Conservation (phyloP, 2,797 vertebrate species). For the Lophotriccus pileatus region DNA sequence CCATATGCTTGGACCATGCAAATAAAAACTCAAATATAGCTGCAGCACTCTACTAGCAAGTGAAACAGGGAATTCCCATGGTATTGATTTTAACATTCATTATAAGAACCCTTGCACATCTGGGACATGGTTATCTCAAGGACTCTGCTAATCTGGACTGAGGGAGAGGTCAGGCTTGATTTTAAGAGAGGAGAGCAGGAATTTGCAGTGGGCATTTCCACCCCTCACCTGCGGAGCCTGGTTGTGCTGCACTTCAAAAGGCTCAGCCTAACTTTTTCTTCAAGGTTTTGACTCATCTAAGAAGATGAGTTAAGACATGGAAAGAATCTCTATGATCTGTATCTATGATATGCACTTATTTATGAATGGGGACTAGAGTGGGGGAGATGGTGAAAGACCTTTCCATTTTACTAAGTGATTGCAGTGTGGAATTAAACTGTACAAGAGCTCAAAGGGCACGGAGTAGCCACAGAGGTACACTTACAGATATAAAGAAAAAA, state of each 20-base stretch:
- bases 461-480: not conserved
- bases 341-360: slow-evolving; percentile 21
- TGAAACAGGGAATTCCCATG: not conserved
- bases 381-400: not conserved
- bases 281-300: not conserved
- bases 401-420: not conserved
- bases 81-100: not conserved
- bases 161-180: not conserved
- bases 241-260: not conserved
- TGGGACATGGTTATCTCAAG: not conserved
- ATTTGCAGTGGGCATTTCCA: not conserved
- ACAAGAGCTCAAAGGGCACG: not conserved
- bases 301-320: not conserved
- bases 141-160: not conserved
- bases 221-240: not conserved
- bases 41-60: not conserved
- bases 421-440: slow-evolving; percentile 1
- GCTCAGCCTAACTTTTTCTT: not conserved
- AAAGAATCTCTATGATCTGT: not conserved
- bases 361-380: not conserved
- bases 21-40: not conserved
- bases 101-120: not conserved
- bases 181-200: not conserved
- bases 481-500: slow-evolving; percentile 30
- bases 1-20: not conserved